Evolutionary conservation across 2,113 vertebrate genomes (phyloP), one percentile per base, ranked within the genome.

Genomic region (Triplophysa dalaica): DNA sequence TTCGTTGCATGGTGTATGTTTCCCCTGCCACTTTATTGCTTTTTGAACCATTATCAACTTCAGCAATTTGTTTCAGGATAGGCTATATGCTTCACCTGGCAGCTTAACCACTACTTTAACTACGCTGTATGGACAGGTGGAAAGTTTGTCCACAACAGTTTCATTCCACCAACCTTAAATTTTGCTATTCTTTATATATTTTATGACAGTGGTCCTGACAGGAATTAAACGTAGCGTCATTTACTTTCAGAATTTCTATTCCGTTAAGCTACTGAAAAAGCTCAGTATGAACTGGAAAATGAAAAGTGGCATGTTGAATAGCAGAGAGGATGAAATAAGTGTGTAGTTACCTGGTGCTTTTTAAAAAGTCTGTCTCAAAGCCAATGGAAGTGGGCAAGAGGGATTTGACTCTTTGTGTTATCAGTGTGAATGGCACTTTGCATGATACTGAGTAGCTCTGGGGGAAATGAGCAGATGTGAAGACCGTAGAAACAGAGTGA

Each of bases 351-450:
- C 50, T 56, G n/a, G 69, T 10, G 54, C 69, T 56, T 70, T 56
- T 70, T 56, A 70, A 26, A 33, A 70, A 70, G 33, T 70, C 69
- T 29, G 43, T 69, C 43, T 70, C 22, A 70, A 52, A 70, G 4
- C 22, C 22, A 70, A 69, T 70, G 50, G 54, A 70, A 70, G 69
- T 33, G 26, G 24, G 26, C 26, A 56, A 56, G 29, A 70, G 10
- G 50, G 26, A 70, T 56, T 70, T 70, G 50, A 70, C 54, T 38
- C 16, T 33, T 70, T 33, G 10, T 70, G 69, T 70, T 50, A 56
- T 70, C 26, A 56, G 50, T 8, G 12, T 70, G 24, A 70, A 70
- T 70, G 29, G 1, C 29, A 56, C 50, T 70, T 70, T 26, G 26
- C 17, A n/a, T 70, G 10, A 70, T 56, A 70, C 16, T 70, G 9